Conservation (phyloP, 2,888 invertebrate genomes). For the Erebia epiphron region DNA sequence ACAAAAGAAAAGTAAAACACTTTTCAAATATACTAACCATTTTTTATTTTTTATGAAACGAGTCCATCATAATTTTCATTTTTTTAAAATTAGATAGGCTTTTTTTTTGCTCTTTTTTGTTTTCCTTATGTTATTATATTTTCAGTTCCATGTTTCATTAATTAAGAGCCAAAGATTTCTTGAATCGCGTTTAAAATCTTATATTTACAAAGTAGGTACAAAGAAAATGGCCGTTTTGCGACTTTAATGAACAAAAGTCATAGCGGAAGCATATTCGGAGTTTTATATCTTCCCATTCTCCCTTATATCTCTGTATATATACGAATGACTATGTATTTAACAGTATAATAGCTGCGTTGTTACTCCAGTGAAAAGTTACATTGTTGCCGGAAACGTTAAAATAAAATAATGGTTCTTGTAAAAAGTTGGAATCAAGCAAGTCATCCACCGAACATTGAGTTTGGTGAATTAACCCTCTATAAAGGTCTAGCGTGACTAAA, state of each 20-base stretch:
- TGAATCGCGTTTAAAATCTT: not conserved
- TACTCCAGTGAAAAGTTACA: not conserved
- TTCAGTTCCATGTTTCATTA: too few species aligned
- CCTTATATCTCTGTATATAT: conserved; percentile 4
- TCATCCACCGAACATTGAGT: not conserved
- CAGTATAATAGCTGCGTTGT: conserved; percentile 4
- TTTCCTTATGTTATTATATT: too few species aligned
- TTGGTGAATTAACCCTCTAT: too few species aligned
- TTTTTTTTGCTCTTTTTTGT: too few species aligned
- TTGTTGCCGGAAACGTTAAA: not conserved
- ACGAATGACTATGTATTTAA: not conserved
- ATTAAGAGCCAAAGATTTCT: too few species aligned
- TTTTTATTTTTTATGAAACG: too few species aligned
- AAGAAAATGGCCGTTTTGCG: not conserved
- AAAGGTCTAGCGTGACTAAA: too few species aligned
- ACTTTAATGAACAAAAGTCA: conserved; percentile 1
- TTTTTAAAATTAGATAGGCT: too few species aligned
- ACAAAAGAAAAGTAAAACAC: too few species aligned
- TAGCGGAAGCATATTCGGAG: not conserved
- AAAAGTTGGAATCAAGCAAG: not conserved
- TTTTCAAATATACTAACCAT: too few species aligned
- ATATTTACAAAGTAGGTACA: not conserved
- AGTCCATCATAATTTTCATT: too few species aligned
- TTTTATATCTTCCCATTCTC: conserved; percentile 4
- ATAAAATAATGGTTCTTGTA: not conserved